Evolutionary conservation across 2,797 vertebrate species (phyloP), one percentile per base, ranked within the genome.

Genomic region (Mionectes olivaceus): DNA sequence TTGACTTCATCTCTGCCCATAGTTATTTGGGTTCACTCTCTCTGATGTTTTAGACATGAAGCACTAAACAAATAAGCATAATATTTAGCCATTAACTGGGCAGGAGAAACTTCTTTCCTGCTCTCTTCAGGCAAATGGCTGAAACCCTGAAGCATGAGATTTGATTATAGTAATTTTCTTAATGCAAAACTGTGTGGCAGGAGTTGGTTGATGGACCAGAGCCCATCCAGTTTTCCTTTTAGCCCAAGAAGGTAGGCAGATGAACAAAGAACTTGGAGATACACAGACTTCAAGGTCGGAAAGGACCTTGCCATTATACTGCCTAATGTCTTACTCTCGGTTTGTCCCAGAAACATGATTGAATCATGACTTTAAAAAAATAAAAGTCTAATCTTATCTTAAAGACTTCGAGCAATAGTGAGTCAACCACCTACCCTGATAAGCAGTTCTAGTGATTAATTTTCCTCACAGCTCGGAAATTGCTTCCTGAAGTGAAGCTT

Each of bases 361-460:
- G 64, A 95, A 96, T 94, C 93, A 93, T 89, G 53, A 91, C 37
- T 89, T 94, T 0, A 39, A 88, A 79, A 75, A 78, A 75, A 73
- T 24, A 33, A 14, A 19, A 15, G 55, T 90, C 89, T 94, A 90
- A 95, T 95, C 96, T 96, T 94, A 90, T 96, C 90, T 95, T 93
- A 60, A 94, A 95, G 94, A 95, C 77, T 94, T 95, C 37, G 49
- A 96, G 95, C 83, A 94, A 93, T 95, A 56, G 93, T 96, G 94
- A 95, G 92, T 95, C 95, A 95, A 95, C 93, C 91, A 96, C 94
- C 90, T 96, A 95, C 93, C 93, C 92, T 86, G 88, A 95, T 96
- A 96, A 96, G 94, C 92, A 92, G 80, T 95, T 91, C 55, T 79
- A 82, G 90, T 95, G 83, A 96, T 96, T 96, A 95, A 93, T 96